These are phyloP conservation scores for Agonopterix subpropinquella DNA, from an alignment of 2,888 invertebrate genomes.

Conservation along the genomic window DNA sequence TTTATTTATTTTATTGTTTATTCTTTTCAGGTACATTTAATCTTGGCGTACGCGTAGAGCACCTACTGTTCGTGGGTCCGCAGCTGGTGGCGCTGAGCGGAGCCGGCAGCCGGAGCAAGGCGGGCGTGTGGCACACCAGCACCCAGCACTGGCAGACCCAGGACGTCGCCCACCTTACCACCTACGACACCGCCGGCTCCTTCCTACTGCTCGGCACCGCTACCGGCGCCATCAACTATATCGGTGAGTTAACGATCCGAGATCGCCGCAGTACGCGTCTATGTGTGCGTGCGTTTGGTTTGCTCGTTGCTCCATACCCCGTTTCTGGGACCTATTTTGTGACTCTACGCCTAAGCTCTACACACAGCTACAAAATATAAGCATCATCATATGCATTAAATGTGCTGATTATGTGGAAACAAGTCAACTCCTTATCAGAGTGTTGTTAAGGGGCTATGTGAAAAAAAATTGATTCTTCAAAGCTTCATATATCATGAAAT, in stretches of 20 bases:
- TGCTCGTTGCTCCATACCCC: too few relatives aligned
- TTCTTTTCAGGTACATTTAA: slow-evolving; percentile 85
- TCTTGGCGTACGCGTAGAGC: slow-evolving; percentile 93
- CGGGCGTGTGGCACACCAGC: slow-evolving; percentile 99
- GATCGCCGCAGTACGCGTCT: too few relatives aligned
- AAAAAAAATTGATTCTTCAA: too few relatives aligned
- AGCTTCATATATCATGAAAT: too few relatives aligned
- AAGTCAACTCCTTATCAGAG: too few relatives aligned
- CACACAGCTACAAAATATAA: too few relatives aligned
- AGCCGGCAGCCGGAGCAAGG: slow-evolving; percentile 78
- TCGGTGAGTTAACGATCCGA: slow-evolving; percentile 84
- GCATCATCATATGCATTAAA: too few relatives aligned
- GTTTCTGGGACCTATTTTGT: too few relatives aligned
- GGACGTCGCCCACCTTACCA: slow-evolving; percentile 95
- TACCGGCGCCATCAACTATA: slow-evolving; percentile 97
- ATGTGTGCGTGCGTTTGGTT: too few relatives aligned
- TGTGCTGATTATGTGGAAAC: too few relatives aligned
- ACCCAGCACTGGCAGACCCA: slow-evolving; percentile 99
- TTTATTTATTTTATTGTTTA: background rate
- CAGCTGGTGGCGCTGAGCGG: slow-evolving; percentile 96
- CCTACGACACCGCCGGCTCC: slow-evolving; percentile 97
- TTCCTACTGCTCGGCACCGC: slow-evolving; percentile 96
- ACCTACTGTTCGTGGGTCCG: slow-evolving; percentile 97
- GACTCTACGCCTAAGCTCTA: too few relatives aligned
- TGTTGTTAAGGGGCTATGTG: too few relatives aligned